phyloP scores from a whole-genome alignment of 2,113 vertebrate genomes.

The Neotoma lepida region DNA sequence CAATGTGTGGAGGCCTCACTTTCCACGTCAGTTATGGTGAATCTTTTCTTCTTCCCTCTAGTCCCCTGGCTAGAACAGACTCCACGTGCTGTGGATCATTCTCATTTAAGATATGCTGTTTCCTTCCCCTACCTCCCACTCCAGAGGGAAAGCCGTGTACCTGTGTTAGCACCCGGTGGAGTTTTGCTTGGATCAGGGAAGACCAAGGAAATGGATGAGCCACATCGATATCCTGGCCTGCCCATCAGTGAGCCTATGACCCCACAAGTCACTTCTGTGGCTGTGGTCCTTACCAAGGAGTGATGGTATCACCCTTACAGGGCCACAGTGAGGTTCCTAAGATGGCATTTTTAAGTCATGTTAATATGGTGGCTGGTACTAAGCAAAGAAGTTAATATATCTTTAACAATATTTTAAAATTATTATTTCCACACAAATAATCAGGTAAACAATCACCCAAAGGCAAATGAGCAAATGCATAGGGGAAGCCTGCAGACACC shows the following conservation, averaged over 20 bases:
- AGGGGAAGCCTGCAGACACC: background rate
- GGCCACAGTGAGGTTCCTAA: background rate
- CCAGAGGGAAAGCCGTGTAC: background rate
- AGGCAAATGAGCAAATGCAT: background rate
- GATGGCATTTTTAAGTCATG: background rate
- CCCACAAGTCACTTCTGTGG: background rate
- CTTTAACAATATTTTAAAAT: background rate
- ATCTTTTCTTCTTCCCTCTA: slow-evolving; percentile 42
- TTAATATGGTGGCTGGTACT: background rate
- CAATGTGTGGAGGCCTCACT: slow-evolving; percentile 43
- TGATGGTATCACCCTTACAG: too few species aligned
- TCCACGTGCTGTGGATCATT: background rate
- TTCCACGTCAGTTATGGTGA: background rate
- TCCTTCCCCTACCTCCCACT: background rate
- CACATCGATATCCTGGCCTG: background rate
- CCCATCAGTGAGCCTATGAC: too few species aligned
- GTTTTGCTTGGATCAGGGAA: background rate
- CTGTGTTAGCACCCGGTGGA: background rate
- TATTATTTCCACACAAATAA: background rate
- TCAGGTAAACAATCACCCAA: background rate
- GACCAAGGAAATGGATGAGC: background rate
- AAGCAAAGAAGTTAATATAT: background rate
- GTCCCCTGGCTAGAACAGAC: background rate
- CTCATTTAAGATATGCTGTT: background rate
- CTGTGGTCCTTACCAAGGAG: background rate